Conservation (phyloP, 2,113 vertebrate genomes). For the Varanus salvator region DNA sequence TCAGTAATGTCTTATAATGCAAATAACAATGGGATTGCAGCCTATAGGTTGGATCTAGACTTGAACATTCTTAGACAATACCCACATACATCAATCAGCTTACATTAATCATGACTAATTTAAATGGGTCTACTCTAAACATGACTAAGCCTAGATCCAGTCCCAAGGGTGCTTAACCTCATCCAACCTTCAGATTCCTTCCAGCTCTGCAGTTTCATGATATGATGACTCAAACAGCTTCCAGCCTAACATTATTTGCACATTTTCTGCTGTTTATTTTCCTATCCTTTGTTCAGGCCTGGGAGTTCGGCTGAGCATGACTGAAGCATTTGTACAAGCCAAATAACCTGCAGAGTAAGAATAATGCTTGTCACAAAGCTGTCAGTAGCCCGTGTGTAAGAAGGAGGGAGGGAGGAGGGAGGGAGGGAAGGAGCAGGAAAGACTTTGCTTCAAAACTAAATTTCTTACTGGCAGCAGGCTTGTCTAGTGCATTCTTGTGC, state of each 20-base stretch:
- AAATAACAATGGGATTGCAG: not conserved
- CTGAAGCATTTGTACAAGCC: slow-evolving; percentile 47
- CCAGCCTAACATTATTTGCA: slow-evolving; percentile 12
- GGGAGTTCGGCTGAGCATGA: slow-evolving; percentile 34
- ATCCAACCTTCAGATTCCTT: not conserved
- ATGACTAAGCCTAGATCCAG: not conserved
- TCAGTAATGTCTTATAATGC: not conserved
- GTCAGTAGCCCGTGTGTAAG: not conserved
- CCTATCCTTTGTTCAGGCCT: slow-evolving; percentile 29
- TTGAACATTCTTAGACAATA: no score
- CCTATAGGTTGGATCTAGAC: not conserved
- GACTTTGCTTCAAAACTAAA: slow-evolving; percentile 42
- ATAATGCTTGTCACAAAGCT: slow-evolving; percentile 44
- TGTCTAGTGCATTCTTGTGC: slow-evolving; percentile 35
- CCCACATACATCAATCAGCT: no score
- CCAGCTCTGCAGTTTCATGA: slow-evolving; percentile 19
- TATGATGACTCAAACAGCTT: slow-evolving; percentile 37
- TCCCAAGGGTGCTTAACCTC: not conserved
- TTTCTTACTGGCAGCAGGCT: slow-evolving; percentile 50
- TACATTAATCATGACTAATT: no score
- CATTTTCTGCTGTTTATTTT: slow-evolving; percentile 46
- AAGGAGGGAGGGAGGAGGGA: no score
- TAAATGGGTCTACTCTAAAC: not conserved
- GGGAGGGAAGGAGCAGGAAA: not conserved
- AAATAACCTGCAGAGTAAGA: slow-evolving; percentile 41